Evolutionary conservation across 2,113 vertebrate species (phyloP).

Genomic region (Reinhardtius hippoglossoides): DNA sequence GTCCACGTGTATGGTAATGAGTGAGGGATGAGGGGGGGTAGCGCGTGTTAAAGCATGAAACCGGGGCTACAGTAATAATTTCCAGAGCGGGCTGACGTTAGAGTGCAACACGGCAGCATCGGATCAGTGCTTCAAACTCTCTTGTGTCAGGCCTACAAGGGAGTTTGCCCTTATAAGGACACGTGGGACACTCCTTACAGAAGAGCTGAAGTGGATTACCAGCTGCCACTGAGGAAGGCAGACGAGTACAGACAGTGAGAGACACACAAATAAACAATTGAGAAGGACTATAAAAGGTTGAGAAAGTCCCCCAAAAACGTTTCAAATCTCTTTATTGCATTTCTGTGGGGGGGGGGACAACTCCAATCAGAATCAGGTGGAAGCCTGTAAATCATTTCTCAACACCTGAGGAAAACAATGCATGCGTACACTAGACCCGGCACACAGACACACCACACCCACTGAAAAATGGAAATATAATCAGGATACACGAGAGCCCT

Average conservation of each 20-base stretch:
- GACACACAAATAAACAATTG: slow-evolving; percentile 46
- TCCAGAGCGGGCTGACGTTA: slow-evolving; percentile 63
- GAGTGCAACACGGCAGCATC: slow-evolving; percentile 66
- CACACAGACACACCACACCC: slow-evolving; percentile 28
- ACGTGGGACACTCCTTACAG: slow-evolving; percentile 47
- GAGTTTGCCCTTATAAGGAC: slow-evolving; percentile 78
- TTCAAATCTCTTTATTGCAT: not conserved
- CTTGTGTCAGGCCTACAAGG: slow-evolving; percentile 55
- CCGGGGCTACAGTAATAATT: slow-evolving; percentile 63
- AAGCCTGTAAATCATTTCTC: slow-evolving; percentile 40
- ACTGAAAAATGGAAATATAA: slow-evolving; percentile 43
- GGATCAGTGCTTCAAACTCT: slow-evolving; percentile 64
- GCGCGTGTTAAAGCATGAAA: slow-evolving; percentile 27
- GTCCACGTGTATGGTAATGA: slow-evolving; percentile 4
- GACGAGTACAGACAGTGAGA: slow-evolving; percentile 22
- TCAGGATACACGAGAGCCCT: slow-evolving; percentile 40
- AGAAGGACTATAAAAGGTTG: not conserved
- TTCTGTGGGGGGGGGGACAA: no score
- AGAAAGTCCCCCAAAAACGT: slow-evolving; percentile 28
- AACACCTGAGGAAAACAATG: slow-evolving; percentile 28
- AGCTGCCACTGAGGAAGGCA: slow-evolving; percentile 53
- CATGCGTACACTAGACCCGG: not conserved
- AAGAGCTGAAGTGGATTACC: slow-evolving; percentile 45
- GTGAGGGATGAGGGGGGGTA: no score
- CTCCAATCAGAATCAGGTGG: slow-evolving; percentile 13